Conservation (phyloP, 2,113 vertebrate species). For the Tachysurus fulvidraco region DNA sequence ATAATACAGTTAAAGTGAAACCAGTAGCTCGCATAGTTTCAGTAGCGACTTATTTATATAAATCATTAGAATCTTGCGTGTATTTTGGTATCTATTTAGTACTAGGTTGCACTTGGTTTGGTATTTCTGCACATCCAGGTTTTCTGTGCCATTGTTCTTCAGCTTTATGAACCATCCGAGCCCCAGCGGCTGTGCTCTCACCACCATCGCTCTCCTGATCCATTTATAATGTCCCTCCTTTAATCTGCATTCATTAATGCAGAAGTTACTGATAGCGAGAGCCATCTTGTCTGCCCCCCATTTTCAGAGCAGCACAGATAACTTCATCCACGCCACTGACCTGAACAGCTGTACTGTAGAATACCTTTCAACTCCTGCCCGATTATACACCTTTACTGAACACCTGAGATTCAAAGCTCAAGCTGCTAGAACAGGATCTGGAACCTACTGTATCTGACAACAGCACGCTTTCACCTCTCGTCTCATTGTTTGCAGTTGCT, state of each 20-base stretch:
- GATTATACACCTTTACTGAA: slow-evolving; percentile 11
- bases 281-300: slow-evolving; percentile 24
- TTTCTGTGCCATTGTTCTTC: neutral
- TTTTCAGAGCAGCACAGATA: slow-evolving; percentile 18
- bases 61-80: neutral
- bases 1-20: neutral
- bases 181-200: slow-evolving; percentile 7
- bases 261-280: slow-evolving; percentile 41
- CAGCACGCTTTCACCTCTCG: neutral
- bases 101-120: neutral
- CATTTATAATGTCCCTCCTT: slow-evolving; percentile 42
- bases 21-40: neutral
- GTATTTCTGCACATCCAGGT: neutral
- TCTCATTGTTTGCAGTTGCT: neutral
- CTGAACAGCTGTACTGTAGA: neutral
- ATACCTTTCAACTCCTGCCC: neutral
- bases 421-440: neutral
- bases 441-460: neutral
- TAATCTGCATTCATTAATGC: slow-evolving; percentile 47
- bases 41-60: neutral
- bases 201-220: slow-evolving; percentile 32
- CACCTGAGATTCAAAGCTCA: neutral
- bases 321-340: neutral
- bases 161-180: neutral
- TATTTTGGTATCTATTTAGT: neutral